Evolutionary conservation across 2,113 vertebrate species (phyloP).

Genomic region (Mesocricetus auratus): DNA sequence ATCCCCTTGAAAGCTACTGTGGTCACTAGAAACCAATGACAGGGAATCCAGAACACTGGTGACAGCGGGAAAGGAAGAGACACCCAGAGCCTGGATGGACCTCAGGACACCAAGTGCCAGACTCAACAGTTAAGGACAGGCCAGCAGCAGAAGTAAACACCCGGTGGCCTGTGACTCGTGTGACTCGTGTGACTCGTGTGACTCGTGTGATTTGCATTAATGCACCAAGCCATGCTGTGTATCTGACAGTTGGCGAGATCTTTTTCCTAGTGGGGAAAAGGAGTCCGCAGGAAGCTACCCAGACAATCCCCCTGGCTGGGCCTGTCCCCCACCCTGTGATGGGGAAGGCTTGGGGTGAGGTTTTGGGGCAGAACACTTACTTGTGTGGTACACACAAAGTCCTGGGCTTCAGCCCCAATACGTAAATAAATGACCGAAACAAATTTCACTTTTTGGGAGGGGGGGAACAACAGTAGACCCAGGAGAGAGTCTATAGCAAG

Average conservation of each 20-base stretch:
- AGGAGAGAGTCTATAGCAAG: background rate
- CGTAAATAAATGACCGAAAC: background rate
- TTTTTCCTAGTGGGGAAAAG: background rate
- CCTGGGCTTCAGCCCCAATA: background rate
- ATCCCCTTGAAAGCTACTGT: background rate
- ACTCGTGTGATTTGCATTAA: accelerated
- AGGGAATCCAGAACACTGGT: background rate
- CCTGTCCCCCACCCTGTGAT: background rate
- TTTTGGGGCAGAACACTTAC: background rate
- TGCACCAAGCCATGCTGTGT: background rate
- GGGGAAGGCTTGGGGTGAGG: too few relatives aligned
- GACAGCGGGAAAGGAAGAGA: background rate
- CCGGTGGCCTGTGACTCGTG: background rate
- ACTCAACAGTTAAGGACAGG: too few relatives aligned
- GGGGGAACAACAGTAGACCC: accelerated
- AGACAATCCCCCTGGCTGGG: background rate
- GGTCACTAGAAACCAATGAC: background rate
- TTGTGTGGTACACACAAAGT: background rate
- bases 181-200: background rate
- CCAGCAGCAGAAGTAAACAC: background rate
- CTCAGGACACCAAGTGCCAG: background rate
- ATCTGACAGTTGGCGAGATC: background rate
- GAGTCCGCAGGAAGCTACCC: background rate
- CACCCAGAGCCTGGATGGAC: background rate
- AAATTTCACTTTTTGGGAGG: background rate